phyloP scores from a whole-genome alignment of 2,113 vertebrate species.

The Lethenteron reissneri region DNA sequence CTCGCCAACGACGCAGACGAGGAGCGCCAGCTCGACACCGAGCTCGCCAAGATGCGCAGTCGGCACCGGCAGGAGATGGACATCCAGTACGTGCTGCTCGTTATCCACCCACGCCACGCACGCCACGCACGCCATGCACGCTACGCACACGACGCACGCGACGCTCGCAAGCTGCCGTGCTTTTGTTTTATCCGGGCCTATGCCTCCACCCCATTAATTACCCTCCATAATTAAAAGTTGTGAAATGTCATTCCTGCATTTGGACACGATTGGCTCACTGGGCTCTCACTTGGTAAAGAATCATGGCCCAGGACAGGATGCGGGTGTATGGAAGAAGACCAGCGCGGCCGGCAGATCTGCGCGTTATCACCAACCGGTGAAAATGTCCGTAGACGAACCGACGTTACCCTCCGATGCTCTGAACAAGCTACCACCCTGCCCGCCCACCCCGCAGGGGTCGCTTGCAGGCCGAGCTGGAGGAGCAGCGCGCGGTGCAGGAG shows the following conservation, averaged over 20 bases:
- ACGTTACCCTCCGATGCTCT: too few species aligned
- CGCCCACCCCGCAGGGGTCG: not conserved
- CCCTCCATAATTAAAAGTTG: not conserved
- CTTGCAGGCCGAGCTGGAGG: not conserved
- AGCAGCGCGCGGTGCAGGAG: not conserved
- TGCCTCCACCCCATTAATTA: not conserved
- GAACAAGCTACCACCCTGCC: too few species aligned
- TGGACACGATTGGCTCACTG: not conserved
- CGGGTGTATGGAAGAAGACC: not conserved
- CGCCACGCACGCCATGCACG: not conserved
- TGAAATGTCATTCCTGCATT: not conserved
- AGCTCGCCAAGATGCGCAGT: not conserved
- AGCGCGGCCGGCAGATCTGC: not conserved
- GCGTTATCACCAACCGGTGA: not conserved
- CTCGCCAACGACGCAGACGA: not conserved
- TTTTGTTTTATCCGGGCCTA: not conserved
- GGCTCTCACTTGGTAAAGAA: not conserved
- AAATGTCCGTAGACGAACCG: not conserved
- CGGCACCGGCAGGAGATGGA: not conserved
- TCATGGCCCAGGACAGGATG: not conserved
- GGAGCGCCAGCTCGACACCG: not conserved
- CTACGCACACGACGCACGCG: not conserved
- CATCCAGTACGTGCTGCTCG: not conserved
- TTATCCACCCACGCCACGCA: not conserved
- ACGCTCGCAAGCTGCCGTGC: not conserved